Conservation (phyloP, 1,140 invertebrate genomes). For the Oreohelix idahoensis region DNA sequence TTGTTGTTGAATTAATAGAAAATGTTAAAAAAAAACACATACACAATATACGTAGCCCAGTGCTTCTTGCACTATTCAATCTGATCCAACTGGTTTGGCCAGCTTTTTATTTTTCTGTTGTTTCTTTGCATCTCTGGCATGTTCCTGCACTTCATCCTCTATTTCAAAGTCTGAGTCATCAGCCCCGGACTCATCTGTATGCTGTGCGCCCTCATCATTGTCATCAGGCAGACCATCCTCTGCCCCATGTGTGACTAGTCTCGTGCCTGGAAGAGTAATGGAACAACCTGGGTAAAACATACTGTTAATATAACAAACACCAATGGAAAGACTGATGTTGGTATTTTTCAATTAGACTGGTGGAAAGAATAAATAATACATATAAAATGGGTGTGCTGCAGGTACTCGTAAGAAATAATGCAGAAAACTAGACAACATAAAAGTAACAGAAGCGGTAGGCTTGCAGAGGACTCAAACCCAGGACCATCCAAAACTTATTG, state of each 20-base stretch:
- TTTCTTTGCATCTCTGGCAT: conserved; percentile 55
- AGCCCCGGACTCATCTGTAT: conserved; percentile 20
- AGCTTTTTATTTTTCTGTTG: conserved; percentile 58
- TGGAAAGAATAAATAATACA: no score
- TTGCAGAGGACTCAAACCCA: no score
- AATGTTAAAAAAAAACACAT: neutral
- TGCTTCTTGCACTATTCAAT: neutral
- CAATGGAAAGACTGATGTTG: no score
- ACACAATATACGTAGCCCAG: neutral
- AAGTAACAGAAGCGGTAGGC: no score
- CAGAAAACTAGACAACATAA: no score
- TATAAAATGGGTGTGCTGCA: no score
- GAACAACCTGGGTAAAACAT: no score
- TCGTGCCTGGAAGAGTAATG: conserved; percentile 24
- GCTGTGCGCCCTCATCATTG: conserved; percentile 52
- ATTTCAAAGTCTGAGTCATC: conserved; percentile 48
- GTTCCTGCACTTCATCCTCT: conserved; percentile 46
- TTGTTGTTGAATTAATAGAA: no score
- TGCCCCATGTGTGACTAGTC: conserved; percentile 42
- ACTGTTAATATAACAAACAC: no score
- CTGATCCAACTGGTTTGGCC: conserved; percentile 34
- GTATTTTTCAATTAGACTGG: no score
- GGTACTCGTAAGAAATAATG: no score
- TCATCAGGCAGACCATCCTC: conserved; percentile 54
- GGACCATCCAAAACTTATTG: no score